Evolutionary conservation across 2,888 invertebrate genomes (phyloP), one percentile per base, ranked within the genome.

Genomic region (Orchesellides sinensis): DNA sequence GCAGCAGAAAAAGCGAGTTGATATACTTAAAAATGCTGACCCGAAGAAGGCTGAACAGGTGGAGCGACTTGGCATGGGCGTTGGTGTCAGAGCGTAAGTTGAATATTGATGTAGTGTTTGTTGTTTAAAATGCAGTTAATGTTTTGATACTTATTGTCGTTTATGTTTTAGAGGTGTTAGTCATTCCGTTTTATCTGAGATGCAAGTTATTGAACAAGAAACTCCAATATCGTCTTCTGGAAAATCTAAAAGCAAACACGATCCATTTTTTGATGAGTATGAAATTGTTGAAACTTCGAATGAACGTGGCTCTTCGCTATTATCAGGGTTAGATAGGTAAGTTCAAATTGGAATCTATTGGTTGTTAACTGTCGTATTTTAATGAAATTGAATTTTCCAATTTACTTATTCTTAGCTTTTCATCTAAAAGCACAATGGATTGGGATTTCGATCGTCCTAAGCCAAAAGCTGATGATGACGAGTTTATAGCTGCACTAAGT

Each of bases 21-120:
- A 95, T 75, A 93, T 94, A 89, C 89, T 95, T 78, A 94, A 93
- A 89, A 92, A 92, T 59, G 90, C 93, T 78, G 95, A 97, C 91
- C 95, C 96, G 0, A 92, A 93, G 85, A 98, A 96, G 91, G 96
- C 96, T 1, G 94, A 95, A 87, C 96, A 97, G 90, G 92, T 95
- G 89, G 98, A 98, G 90, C 92, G 99, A 66, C 93, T 99, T 61
- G 99, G 98, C 88, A 98, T 98, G 96, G 98, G 96, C 82, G 94
- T 94, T 88, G 92, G 92, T 56, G 89, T 91, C 45, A 90, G 92
- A 89, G 90, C 91, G 93, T 93, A 90, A 89, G 89, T 87, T 25
- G n/a, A n/a, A n/a, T n/a, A n/a, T n/a, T n/a, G n/a, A n/a, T n/a
- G n/a, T n/a, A n/a, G n/a, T n/a, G n/a, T n/a, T n/a, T n/a, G n/a